Conservation (phyloP, 2,888 invertebrate genomes). For the Bellardia bayeri region DNA sequence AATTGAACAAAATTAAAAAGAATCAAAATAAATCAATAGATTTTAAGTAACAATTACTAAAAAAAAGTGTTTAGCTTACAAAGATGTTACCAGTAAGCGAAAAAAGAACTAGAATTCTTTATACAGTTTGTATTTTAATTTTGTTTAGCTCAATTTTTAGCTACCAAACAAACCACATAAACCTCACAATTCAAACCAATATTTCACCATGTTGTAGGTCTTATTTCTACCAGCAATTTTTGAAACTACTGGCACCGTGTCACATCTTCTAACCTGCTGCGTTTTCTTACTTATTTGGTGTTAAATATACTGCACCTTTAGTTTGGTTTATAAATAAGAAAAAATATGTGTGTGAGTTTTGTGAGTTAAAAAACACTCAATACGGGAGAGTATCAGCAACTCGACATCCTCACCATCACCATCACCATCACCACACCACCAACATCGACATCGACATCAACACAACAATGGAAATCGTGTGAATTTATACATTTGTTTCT, state of each 20-base stretch:
- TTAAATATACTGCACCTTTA: slow-evolving; percentile 61
- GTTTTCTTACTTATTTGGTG: slow-evolving; percentile 46
- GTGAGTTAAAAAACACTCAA: neutral
- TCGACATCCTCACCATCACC: slow-evolving; percentile 16
- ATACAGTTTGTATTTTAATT: too few relatives aligned
- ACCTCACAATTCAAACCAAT: neutral
- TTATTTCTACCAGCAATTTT: neutral
- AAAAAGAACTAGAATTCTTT: neutral
- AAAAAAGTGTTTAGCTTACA: neutral
- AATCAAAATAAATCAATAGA: neutral
- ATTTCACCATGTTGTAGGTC: neutral
- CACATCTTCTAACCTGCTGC: slow-evolving; percentile 59
- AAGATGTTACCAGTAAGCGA: neutral
- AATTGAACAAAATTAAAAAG: too few relatives aligned
- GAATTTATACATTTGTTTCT: slow-evolving; percentile 62
- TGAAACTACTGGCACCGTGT: slow-evolving; percentile 1
- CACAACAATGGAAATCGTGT: slow-evolving; percentile 63
- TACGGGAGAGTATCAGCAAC: neutral
- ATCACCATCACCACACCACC: neutral
- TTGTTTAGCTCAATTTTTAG: neutral
- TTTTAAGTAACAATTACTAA: neutral
- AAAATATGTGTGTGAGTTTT: neutral
- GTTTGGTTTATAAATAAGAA: neutral
- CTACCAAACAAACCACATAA: neutral
- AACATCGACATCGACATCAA: neutral